Evolutionary conservation across 2,888 invertebrate genomes (phyloP).

Genomic region (Diaphora mendica): DNA sequence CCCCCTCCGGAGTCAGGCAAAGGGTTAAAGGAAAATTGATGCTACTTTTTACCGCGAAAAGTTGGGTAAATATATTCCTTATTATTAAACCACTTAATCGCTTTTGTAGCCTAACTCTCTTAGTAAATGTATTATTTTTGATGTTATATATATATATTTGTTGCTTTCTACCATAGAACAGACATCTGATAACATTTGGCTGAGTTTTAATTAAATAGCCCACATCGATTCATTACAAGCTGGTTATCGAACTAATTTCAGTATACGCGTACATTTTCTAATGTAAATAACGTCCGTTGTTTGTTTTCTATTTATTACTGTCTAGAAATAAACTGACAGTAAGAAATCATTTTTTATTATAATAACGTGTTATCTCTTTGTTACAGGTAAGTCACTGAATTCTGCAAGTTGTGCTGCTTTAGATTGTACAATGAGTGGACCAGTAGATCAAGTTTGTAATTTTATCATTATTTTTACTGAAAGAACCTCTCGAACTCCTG

Average conservation of each 20-base stretch:
- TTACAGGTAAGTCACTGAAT: slow-evolving; percentile 58
- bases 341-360: background rate
- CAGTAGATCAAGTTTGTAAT: slow-evolving; percentile 31
- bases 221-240: background rate
- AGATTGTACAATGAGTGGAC: background rate
- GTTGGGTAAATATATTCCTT: too few species aligned
- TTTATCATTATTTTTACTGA: background rate
- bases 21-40: too few species aligned
- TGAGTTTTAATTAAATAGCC: background rate
- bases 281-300: too few species aligned
- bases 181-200: background rate
- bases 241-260: background rate
- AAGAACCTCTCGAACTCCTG: too few species aligned
- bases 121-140: too few species aligned
- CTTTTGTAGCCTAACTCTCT: too few species aligned
- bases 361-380: slow-evolving; percentile 51
- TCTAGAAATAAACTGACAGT: too few species aligned
- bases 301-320: too few species aligned
- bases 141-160: too few species aligned
- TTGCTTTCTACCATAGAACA: background rate
- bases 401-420: slow-evolving; percentile 30
- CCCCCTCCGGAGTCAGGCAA: too few species aligned
- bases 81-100: too few species aligned
- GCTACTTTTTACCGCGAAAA: too few species aligned
- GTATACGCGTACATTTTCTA: background rate